These are phyloP conservation scores for Linyphia triangularis DNA, from an alignment of 2,888 invertebrate genomes.

Conservation along the genomic window DNA sequence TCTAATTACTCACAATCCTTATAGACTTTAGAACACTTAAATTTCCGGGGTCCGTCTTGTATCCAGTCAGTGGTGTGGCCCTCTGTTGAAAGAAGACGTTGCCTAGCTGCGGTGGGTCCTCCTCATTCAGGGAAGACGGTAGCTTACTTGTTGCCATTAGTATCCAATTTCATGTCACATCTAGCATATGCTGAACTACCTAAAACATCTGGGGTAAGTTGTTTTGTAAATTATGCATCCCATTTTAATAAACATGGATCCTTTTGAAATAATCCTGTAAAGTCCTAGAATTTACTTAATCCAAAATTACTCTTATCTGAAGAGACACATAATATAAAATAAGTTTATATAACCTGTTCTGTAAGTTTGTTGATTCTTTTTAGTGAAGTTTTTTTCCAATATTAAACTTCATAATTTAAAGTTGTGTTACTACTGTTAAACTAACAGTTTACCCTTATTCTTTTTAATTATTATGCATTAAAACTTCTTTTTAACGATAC, in stretches of 20 bases:
- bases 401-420: not conserved
- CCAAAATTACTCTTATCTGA: no score
- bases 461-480: no score
- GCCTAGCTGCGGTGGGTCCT: conserved; percentile 84
- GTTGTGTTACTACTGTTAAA: not conserved
- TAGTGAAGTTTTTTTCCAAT: not conserved
- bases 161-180: conserved; percentile 83
- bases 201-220: conserved; percentile 77
- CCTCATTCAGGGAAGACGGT: conserved; percentile 85
- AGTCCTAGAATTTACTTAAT: not conserved
- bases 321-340: no score
- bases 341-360: no score
- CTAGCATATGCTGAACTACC: conserved; percentile 78
- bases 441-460: no score
- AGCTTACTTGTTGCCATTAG: conserved; percentile 86
- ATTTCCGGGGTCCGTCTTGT: conserved; percentile 78
- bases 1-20: no score
- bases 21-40: conserved; percentile 34
- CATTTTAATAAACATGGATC: not conserved
- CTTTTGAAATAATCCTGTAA: not conserved
- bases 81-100: conserved; percentile 84
- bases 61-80: conserved; percentile 87
- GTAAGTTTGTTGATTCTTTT: no score
- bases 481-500: no score
- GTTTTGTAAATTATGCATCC: not conserved